Conservation (phyloP, 2,888 invertebrate species). For the Epinotia nisella region DNA sequence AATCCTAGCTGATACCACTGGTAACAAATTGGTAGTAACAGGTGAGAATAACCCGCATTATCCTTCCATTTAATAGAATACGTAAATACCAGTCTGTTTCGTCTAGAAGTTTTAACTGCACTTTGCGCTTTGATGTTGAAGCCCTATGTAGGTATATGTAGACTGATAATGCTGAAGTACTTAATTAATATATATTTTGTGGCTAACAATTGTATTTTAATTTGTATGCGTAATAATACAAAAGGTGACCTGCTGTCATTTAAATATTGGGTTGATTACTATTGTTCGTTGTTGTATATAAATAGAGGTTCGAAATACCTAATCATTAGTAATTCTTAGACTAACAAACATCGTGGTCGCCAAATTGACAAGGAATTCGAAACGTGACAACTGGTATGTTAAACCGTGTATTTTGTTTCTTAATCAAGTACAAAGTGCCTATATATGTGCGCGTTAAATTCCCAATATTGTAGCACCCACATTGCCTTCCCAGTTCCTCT, state of each 20-base stretch:
- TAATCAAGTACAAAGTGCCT: too few relatives aligned
- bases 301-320: slow-evolving; percentile 27
- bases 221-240: slow-evolving; percentile 27
- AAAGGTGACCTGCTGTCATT: slow-evolving; percentile 38
- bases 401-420: background rate
- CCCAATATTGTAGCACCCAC: too few relatives aligned
- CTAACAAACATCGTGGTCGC: slow-evolving; percentile 8
- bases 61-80: too few relatives aligned
- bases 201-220: slow-evolving; percentile 41
- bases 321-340: slow-evolving; percentile 27
- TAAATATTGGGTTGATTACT: slow-evolving; percentile 39
- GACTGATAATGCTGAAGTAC: background rate
- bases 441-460: too few relatives aligned
- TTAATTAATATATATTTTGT: background rate
- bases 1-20: too few relatives aligned
- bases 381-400: slow-evolving; percentile 13
- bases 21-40: too few relatives aligned
- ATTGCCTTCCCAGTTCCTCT: too few relatives aligned
- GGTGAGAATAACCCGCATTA: too few relatives aligned
- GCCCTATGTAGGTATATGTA: too few relatives aligned
- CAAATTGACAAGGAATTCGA: background rate
- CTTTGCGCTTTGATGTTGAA: too few relatives aligned
- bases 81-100: too few relatives aligned
- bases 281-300: slow-evolving; percentile 44
- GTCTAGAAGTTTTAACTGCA: too few relatives aligned